These are phyloP conservation scores for Plodia interpunctella DNA, from an alignment of 1,140 invertebrate species.

Conservation along the genomic window DNA sequence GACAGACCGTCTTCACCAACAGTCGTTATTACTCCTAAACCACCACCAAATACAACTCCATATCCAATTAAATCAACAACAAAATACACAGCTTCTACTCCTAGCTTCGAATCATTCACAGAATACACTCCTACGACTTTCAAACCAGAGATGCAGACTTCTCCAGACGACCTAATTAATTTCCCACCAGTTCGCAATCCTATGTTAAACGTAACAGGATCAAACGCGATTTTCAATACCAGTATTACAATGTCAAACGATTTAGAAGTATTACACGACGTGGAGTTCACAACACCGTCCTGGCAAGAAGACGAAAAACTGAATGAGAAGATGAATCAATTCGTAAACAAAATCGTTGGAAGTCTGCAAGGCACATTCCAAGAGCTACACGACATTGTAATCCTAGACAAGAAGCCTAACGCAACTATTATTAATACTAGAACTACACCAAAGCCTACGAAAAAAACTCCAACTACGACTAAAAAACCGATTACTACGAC, in stretches of 20 bases:
- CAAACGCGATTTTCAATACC: constrained; percentile 76
- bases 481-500: constrained; percentile 64
- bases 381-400: constrained; percentile 86
- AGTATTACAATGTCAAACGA: constrained; percentile 75
- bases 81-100: constrained; percentile 29
- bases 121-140: constrained; percentile 56
- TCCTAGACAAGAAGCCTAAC: constrained; percentile 78
- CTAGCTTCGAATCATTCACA: constrained; percentile 43
- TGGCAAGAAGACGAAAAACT: constrained; percentile 84
- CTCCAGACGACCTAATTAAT: constrained; percentile 84
- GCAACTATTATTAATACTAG: constrained; percentile 38
- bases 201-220: constrained; percentile 83
- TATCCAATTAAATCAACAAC: constrained; percentile 45
- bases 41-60: constrained; percentile 69
- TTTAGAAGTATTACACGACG: constrained; percentile 71
- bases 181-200: constrained; percentile 91
- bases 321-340: constrained; percentile 87
- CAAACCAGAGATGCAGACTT: constrained; percentile 77
- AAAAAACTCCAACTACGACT: constrained; percentile 64
- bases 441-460: constrained; percentile 46
- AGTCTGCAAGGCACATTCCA: constrained; percentile 89
- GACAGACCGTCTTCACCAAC: constrained; percentile 74
- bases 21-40: constrained; percentile 80
- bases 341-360: constrained; percentile 89
- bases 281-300: constrained; percentile 83